Percentiles rank a stretch among this genome's conserved stretches.
phyloP scores from a whole-genome alignment of 2,797 vertebrate species.

The Moxostoma hubbsi region DNA sequence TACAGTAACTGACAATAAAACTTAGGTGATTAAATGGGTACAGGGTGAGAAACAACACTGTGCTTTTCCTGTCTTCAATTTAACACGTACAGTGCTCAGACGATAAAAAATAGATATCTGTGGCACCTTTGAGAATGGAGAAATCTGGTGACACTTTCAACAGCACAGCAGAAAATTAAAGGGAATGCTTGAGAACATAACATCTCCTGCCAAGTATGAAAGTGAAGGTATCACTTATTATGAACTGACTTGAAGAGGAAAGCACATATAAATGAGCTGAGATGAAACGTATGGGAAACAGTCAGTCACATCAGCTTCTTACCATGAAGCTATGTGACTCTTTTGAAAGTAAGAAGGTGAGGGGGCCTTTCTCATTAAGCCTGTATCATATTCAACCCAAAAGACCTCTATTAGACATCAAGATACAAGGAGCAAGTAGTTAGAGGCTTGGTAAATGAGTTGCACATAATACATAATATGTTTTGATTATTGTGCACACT shows the following conservation, averaged over 20 bases:
- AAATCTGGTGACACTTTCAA: slow-evolving; percentile 11
- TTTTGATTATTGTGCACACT: slow-evolving; percentile 33
- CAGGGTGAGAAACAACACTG: slow-evolving; percentile 56
- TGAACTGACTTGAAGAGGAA: slow-evolving; percentile 10
- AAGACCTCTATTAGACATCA: slow-evolving; percentile 46
- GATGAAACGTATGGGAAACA: slow-evolving; percentile 26
- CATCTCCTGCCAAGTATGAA: slow-evolving; percentile 1
- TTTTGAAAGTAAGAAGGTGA: slow-evolving; percentile 28
- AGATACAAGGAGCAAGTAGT: slow-evolving; percentile 24
- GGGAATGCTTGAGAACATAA: neutral
- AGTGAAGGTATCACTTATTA: slow-evolving; percentile 12
- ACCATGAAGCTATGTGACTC: slow-evolving; percentile 21
- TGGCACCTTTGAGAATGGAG: slow-evolving; percentile 1
- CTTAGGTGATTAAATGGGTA: slow-evolving; percentile 67
- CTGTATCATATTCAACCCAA: slow-evolving; percentile 35
- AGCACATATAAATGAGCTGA: slow-evolving; percentile 4
- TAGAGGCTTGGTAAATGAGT: slow-evolving; percentile 27
- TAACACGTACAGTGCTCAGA: slow-evolving; percentile 47
- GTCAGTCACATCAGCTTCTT: slow-evolving; percentile 20
- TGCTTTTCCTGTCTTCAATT: slow-evolving; percentile 61
- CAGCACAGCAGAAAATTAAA: slow-evolving; percentile 1
- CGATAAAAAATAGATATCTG: slow-evolving; percentile 29
- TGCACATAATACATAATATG: slow-evolving; percentile 22
- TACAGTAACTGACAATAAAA: slow-evolving; percentile 67
- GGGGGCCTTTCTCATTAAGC: slow-evolving; percentile 26